Evolutionary conservation across 2,888 invertebrate genomes (phyloP), one percentile per base, ranked within the genome.

Genomic region (Cordilura impudica): DNA sequence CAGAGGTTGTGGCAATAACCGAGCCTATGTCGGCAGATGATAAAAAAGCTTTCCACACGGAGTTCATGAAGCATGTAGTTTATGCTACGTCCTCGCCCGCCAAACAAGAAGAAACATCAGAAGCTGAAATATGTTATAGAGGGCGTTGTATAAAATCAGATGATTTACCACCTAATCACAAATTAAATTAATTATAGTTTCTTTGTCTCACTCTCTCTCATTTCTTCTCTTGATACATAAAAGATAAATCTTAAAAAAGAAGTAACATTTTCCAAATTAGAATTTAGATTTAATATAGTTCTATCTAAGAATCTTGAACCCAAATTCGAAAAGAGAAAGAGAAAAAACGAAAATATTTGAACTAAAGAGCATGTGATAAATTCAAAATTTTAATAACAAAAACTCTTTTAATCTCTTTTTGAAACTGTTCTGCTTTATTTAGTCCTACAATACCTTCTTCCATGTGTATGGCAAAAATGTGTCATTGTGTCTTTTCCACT

Each of bases 51-150:
- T 89, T 89, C 76, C 88, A 89, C 81, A 88, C 88, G 80, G 87
- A 89, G 73, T 84, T 90, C 61, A 90, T 90, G 89, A 86, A 89
- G 63, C 87, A 88, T 71, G 88, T 89, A n/a, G 88, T 90, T 6
- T 90, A 88, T 78, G 89, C 90, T 43, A 96, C 96, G 0, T 94
- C 95, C 16, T 95, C 95, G 0, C 95, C 95, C 1, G 95, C 95
- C 2, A 95, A 95, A 18, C 95, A 95, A 88, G 95, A 95, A 18
- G 95, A 95, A 88, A 95, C 95, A 12, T 94, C 96, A 83, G 95
- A 96, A 92, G 96, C 96, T 35, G 96, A 96, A 90, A 96, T 96
- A 81, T 96, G 96, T 87, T 96, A 94, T 88, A 93, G 95, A 87
- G 96, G 96, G 12, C 93, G 94, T 86, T 96, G 96, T 88, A 93